These are phyloP conservation scores for Leptodactylus fallax DNA, from an alignment of 2,797 vertebrate species.

Conservation along the genomic window DNA sequence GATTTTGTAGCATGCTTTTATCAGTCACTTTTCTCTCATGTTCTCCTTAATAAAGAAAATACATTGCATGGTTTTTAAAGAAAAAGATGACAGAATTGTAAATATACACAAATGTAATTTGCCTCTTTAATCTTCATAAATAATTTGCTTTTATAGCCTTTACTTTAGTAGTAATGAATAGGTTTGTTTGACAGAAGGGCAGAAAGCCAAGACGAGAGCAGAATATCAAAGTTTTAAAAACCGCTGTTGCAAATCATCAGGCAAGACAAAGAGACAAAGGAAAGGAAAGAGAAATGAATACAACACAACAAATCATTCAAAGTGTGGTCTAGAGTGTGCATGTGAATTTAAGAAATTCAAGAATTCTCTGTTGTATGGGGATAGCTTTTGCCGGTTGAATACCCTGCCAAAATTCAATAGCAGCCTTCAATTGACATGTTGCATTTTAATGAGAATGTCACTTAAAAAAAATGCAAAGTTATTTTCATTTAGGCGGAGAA, in stretches of 20 bases:
- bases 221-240: conserved; percentile 62
- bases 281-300: conserved; percentile 57
- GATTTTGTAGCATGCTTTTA: conserved; percentile 27
- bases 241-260: conserved; percentile 57
- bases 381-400: conserved; percentile 58
- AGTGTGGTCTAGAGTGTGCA: conserved; percentile 49
- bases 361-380: conserved; percentile 58
- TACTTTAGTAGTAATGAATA: conserved; percentile 60
- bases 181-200: conserved; percentile 62
- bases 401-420: conserved; percentile 59
- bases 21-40: conserved; percentile 49
- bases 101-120: conserved; percentile 54
- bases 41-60: conserved; percentile 1
- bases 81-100: conserved; percentile 55
- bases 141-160: conserved; percentile 55
- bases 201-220: conserved; percentile 61
- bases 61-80: conserved; percentile 12
- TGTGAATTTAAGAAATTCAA: conserved; percentile 57
- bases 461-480: conserved; percentile 7
- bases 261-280: conserved; percentile 57
- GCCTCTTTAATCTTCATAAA: conserved; percentile 61
- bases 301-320: conserved; percentile 56
- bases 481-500: not conserved
- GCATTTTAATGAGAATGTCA: conserved; percentile 61
- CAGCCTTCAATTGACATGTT: conserved; percentile 58